Conservation (phyloP, 1,140 invertebrate genomes). For the Planococcus citri region DNA sequence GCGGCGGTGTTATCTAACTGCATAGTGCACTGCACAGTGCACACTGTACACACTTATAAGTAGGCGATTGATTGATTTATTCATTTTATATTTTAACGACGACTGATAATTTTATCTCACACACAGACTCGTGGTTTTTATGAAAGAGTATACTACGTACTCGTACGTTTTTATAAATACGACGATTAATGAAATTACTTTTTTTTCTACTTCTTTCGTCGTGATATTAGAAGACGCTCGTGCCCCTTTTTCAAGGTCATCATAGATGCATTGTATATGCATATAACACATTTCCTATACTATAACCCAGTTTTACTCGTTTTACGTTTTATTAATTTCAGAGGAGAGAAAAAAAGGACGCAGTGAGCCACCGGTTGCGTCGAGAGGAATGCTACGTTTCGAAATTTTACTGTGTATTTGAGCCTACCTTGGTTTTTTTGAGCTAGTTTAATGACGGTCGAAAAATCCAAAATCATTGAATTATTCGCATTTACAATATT, state of each 20-base stretch:
- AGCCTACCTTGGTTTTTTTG: background rate
- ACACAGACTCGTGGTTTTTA: background rate
- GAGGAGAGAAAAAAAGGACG: background rate
- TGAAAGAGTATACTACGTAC: background rate
- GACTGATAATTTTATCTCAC: constrained; percentile 7
- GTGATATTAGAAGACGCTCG: background rate
- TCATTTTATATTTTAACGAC: background rate
- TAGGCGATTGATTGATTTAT: background rate
- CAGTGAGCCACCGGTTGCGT: background rate
- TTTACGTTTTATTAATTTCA: background rate
- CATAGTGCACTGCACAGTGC: too few species aligned
- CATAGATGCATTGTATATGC: background rate
- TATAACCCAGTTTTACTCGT: constrained; percentile 2
- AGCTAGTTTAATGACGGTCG: background rate
- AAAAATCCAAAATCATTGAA: too few species aligned
- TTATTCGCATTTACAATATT: too few species aligned
- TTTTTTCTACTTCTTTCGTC: background rate
- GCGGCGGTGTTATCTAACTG: too few species aligned
- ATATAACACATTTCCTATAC: background rate
- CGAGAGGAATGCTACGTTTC: background rate
- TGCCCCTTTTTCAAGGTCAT: constrained; percentile 1
- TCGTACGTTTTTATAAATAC: too few species aligned
- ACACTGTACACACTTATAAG: too few species aligned
- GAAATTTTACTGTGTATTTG: background rate
- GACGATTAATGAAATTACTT: background rate